Percentiles rank a stretch among this genome's conserved stretches.
Conservation (phyloP, 2,888 invertebrate species). For the Dryococelus australis region DNA sequence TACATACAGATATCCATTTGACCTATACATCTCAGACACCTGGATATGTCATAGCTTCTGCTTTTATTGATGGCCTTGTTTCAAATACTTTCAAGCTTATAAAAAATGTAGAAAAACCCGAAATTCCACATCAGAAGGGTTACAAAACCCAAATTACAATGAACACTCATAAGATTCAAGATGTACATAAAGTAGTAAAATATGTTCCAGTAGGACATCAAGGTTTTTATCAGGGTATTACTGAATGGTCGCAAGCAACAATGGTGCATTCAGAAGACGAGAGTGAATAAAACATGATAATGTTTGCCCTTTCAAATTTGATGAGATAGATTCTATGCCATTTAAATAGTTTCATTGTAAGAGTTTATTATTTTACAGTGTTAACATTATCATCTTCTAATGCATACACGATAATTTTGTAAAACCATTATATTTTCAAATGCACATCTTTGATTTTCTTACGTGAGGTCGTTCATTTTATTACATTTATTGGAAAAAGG, state of each 20-base stretch:
- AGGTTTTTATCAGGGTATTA: not conserved
- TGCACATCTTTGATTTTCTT: not conserved
- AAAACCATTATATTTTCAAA: not conserved
- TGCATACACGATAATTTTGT: not conserved
- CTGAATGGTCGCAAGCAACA: not conserved
- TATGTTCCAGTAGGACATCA: not conserved
- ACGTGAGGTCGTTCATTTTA: not conserved
- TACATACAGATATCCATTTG: not conserved
- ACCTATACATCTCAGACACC: not conserved
- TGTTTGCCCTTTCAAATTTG: not conserved
- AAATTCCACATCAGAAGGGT: not conserved
- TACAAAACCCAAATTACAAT: not conserved
- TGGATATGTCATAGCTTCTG: not conserved
- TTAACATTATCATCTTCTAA: not conserved
- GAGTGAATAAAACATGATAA: not conserved
- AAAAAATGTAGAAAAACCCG: not conserved
- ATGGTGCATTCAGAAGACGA: not conserved
- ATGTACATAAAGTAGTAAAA: not conserved
- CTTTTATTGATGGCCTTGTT: not conserved
- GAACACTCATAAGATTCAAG: not conserved
- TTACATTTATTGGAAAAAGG: not conserved
- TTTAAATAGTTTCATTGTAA: not conserved
- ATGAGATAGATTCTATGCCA: not conserved
- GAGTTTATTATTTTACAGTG: not conserved
- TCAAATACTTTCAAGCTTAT: not conserved